Evolutionary conservation across 2,797 vertebrate genomes (phyloP), one percentile per base, ranked within the genome.

Genomic region (Helostoma temminkii): DNA sequence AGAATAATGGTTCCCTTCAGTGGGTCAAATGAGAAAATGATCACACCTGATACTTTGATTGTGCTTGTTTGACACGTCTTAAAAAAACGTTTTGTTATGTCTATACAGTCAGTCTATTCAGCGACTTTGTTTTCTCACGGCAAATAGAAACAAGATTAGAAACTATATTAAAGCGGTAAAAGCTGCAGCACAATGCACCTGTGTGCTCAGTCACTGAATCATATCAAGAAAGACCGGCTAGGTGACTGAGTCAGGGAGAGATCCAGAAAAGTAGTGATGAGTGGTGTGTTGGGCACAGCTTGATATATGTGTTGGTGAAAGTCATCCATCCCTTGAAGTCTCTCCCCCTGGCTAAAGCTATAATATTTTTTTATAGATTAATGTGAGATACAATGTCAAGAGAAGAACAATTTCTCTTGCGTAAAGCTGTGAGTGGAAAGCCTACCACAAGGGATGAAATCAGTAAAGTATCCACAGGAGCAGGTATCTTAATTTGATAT

Each of bases 331-430:
- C 77, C 82, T 84, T 88, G 49, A 85, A 75, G 76, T 74, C 60
- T 81, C 80, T 82, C 87, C 74, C 84, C 50, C 8, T 41, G 54
- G 82, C 81, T 81, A 70, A 81, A 83, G 75, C 79, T 50, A 52
- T 1, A 30, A 80, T 74, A 82, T 88, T 86, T 81, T 89, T 91
- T 84, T 47, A 73, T 57, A 88, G 82, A 88, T 90, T 70, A 75
- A 46, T 74, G 80, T 47, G 77, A 68, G 84, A 88, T 90, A 74
- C 71, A 34, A 37, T 74, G 76, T 85, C 82, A 70, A 53, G 79
- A 88, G 71, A 74, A 66, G 76, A 88, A 58, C 32, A 69, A 75
- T 83, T 80, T 83, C 67, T 73, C 71, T 16, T 72, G 47, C 66
- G 62, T 65, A 78, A 64, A 71, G 50, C 59, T 71, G 21, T n/a